phyloP scores from a whole-genome alignment of 2,888 invertebrate genomes.

The Morinoia aosen region DNA sequence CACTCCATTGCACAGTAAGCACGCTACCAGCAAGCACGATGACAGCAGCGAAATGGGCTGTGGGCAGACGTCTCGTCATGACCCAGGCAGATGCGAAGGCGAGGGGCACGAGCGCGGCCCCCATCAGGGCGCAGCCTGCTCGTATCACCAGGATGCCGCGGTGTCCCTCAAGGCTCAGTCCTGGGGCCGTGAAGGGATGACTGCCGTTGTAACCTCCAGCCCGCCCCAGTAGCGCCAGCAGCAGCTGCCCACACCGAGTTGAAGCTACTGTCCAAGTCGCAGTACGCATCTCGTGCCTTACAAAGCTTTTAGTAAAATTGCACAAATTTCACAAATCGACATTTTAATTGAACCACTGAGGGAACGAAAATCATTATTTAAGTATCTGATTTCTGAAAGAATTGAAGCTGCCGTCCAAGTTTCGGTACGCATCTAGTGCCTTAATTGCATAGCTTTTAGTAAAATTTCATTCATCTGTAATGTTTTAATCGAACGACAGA shows the following conservation, averaged over 20 bases:
- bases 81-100: slow-evolving; percentile 90
- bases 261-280: not conserved
- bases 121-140: slow-evolving; percentile 91
- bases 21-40: slow-evolving; percentile 85
- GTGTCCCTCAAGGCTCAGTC: slow-evolving; percentile 61
- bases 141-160: slow-evolving; percentile 54
- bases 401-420: no score
- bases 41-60: slow-evolving; percentile 83
- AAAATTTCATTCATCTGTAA: no score
- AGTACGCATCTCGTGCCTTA: not conserved
- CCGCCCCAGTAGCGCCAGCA: slow-evolving; percentile 91
- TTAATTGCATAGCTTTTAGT: no score
- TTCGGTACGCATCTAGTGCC: no score
- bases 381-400: no score
- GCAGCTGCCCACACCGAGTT: slow-evolving; percentile 80
- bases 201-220: slow-evolving; percentile 94
- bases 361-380: no score
- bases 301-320: not conserved
- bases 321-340: no score
- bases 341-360: no score
- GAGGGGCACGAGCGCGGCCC: slow-evolving; percentile 88
- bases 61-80: slow-evolving; percentile 84
- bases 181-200: slow-evolving; percentile 92
- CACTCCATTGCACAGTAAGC: not conserved
- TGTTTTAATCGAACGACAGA: no score